Evolutionary conservation across 2,113 vertebrate genomes (phyloP).

Genomic region (Plotosus lineatus): DNA sequence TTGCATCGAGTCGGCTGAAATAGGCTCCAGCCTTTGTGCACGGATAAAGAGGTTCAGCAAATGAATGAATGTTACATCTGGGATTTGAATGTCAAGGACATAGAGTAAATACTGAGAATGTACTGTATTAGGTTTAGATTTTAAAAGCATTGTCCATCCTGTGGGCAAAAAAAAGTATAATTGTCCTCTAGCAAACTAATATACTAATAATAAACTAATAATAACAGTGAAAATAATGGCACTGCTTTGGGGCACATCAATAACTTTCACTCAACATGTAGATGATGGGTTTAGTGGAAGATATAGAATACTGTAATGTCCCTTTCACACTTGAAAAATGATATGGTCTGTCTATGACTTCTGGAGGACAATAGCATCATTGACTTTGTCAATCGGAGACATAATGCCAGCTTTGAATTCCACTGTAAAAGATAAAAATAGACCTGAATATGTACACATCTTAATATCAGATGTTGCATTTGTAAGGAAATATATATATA

Average conservation of each 20-base stretch:
- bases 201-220: too few species aligned
- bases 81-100: neutral
- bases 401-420: constrained; percentile 35
- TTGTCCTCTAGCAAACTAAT: neutral
- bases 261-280: neutral
- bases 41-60: too few species aligned
- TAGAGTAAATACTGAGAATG: too few species aligned
- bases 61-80: neutral
- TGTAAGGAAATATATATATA: neutral
- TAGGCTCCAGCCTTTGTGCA: too few species aligned
- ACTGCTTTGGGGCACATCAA: neutral
- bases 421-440: constrained; percentile 1
- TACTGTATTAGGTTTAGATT: neutral
- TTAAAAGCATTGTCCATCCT: neutral
- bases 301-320: neutral
- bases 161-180: neutral
- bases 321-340: constrained; percentile 1
- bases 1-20: too few species aligned
- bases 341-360: neutral
- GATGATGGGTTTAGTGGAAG: neutral
- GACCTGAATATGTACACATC: constrained; percentile 5
- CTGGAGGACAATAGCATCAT: neutral
- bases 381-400: constrained; percentile 7
- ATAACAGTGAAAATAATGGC: neutral
- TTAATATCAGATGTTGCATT: neutral